Percentiles rank a stretch among this genome's conserved stretches.
Conservation (phyloP, 2,113 vertebrate genomes). For the Enhydra lutris region DNA sequence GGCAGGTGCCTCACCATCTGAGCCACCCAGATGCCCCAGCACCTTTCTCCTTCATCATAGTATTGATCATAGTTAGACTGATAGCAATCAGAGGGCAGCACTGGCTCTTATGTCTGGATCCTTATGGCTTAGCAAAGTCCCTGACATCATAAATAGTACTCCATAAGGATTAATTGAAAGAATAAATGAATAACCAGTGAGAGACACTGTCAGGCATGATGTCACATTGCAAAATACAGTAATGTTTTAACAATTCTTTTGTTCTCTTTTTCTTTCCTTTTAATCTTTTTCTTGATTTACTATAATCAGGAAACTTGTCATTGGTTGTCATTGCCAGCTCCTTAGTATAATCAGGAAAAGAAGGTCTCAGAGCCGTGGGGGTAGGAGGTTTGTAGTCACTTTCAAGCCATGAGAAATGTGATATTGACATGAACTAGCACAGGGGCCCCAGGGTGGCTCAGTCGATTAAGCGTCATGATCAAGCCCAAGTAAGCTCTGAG, state of each 20-base stretch:
- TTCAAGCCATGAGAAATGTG: background rate
- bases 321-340: background rate
- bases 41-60: background rate
- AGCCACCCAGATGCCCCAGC: no score
- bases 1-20: no score
- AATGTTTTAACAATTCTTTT: background rate
- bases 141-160: background rate
- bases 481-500: background rate
- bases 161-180: background rate
- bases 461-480: background rate
- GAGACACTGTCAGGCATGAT: background rate
- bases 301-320: background rate
- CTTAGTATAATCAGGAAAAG: background rate
- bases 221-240: background rate
- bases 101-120: background rate
- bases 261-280: background rate
- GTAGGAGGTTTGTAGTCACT: background rate
- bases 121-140: background rate
- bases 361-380: background rate
- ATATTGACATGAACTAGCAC: background rate
- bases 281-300: background rate
- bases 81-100: background rate
- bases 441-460: background rate
- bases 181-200: conserved; percentile 22
- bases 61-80: background rate